Percentiles rank a stretch among this genome's conserved stretches.
phyloP scores from a whole-genome alignment of 2,113 vertebrate genomes.

The Entelurus aequoreus region DNA sequence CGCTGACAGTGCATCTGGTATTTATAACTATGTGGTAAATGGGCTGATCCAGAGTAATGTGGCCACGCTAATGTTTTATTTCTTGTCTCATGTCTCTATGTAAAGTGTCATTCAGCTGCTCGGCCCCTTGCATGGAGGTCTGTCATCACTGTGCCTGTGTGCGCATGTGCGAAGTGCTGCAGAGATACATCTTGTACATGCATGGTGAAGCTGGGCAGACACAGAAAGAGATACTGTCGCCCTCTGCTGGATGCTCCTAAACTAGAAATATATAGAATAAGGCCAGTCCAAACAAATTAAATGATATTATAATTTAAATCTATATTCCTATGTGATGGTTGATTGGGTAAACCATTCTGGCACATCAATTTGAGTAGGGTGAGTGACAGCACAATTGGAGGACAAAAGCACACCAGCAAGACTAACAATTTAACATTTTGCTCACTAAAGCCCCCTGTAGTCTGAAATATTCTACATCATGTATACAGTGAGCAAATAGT shows the following conservation, averaged over 20 bases:
- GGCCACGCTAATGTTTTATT: neutral
- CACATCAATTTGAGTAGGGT: too few relatives aligned
- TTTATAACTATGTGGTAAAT: constrained; percentile 1
- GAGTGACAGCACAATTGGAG: too few relatives aligned
- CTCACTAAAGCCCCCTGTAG: too few relatives aligned
- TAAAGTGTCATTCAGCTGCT: constrained; percentile 5
- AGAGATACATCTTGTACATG: neutral
- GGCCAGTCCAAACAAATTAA: neutral
- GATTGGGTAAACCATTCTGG: too few relatives aligned
- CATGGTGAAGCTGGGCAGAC: neutral
- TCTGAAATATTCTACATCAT: too few relatives aligned
- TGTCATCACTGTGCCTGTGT: neutral
- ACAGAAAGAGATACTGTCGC: neutral
- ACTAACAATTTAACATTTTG: too few relatives aligned
- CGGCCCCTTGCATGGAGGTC: neutral
- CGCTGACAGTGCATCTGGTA: neutral
- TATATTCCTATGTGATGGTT: neutral
- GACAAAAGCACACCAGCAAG: too few relatives aligned
- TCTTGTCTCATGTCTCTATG: neutral
- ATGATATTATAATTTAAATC: neutral
- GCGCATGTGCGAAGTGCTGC: neutral
- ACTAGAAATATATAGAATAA: neutral
- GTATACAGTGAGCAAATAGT: too few relatives aligned
- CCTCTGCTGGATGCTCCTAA: constrained; percentile 28
- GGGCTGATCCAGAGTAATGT: neutral